These are phyloP conservation scores for Oostethus manadensis DNA, from an alignment of 2,113 vertebrate species.

Conservation along the genomic window DNA sequence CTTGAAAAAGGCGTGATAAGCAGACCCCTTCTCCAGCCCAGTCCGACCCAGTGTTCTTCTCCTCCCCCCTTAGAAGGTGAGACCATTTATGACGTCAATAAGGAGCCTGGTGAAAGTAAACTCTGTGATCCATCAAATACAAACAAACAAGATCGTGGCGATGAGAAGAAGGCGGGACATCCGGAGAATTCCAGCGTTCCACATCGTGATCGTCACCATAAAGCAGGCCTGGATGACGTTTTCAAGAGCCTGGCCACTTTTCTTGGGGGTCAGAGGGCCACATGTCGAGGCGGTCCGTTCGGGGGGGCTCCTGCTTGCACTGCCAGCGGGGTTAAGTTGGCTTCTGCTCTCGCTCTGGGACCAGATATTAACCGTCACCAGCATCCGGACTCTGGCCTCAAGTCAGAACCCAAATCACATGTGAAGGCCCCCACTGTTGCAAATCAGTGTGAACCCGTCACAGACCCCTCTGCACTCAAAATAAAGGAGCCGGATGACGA, in stretches of 20 bases:
- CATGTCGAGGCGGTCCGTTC: conserved; percentile 75
- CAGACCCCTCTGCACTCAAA: conserved; percentile 23
- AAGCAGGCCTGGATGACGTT: conserved; percentile 68
- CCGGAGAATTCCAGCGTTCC: conserved; percentile 35
- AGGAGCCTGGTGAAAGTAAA: conserved; percentile 12
- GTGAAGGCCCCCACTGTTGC: conserved; percentile 48
- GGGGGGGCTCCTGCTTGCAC: conserved; percentile 48
- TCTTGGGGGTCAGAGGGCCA: conserved; percentile 76
- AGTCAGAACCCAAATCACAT: conserved; percentile 29
- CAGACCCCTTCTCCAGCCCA: conserved; percentile 70
- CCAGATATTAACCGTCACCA: conserved; percentile 60
- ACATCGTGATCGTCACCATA: conserved; percentile 48
- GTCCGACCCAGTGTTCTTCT: conserved; percentile 62
- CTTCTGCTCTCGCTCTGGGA: conserved; percentile 63
- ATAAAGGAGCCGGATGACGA: conserved; percentile 26
- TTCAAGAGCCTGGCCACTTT: conserved; percentile 78
- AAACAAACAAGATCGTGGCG: conserved; percentile 16
- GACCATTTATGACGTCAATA: conserved; percentile 11
- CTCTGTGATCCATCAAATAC: conserved; percentile 24
- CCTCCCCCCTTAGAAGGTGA: conserved; percentile 45
- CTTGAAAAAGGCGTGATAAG: conserved; percentile 61
- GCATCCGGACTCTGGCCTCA: conserved; percentile 29
- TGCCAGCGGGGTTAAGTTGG: conserved; percentile 61
- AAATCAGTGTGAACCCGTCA: conserved; percentile 22
- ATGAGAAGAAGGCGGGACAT: conserved; percentile 37